Evolutionary conservation across 2,113 vertebrate species (phyloP).

Genomic region (Pelecanus crispus): DNA sequence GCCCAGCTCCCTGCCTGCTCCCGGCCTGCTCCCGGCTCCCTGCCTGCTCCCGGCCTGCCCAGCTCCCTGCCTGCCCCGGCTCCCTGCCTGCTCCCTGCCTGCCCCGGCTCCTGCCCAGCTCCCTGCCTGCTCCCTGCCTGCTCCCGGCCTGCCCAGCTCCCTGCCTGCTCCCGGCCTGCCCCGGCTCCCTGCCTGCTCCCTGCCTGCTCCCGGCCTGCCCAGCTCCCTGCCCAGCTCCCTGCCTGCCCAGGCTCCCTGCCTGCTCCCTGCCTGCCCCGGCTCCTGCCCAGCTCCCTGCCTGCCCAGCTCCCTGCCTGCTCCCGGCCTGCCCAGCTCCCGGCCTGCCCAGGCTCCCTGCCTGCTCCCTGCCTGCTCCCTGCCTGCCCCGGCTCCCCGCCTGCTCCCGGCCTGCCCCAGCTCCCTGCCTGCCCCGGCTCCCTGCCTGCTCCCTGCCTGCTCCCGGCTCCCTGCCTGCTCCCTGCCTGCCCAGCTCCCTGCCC

Average conservation of each 20-base stretch:
- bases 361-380: too few relatives aligned
- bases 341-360: not conserved
- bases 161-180: too few relatives aligned
- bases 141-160: not conserved
- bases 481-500: too few relatives aligned
- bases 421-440: not conserved
- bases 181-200: not conserved
- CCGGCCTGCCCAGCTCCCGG: too few relatives aligned
- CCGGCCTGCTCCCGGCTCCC: too few relatives aligned
- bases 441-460: not conserved
- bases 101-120: not conserved
- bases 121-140: too few relatives aligned
- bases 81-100: too few relatives aligned
- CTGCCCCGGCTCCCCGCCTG: not conserved
- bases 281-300: not conserved
- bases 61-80: not conserved
- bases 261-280: too few relatives aligned
- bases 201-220: not conserved
- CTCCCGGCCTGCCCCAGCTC: too few relatives aligned
- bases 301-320: not conserved
- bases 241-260: not conserved
- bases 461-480: not conserved
- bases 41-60: not conserved
- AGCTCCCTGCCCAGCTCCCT: not conserved
- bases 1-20: not conserved